Base-by-base conservation (phyloP, 2,797 vertebrate genomes). In the Bryconaethiops microstoma region DNA sequence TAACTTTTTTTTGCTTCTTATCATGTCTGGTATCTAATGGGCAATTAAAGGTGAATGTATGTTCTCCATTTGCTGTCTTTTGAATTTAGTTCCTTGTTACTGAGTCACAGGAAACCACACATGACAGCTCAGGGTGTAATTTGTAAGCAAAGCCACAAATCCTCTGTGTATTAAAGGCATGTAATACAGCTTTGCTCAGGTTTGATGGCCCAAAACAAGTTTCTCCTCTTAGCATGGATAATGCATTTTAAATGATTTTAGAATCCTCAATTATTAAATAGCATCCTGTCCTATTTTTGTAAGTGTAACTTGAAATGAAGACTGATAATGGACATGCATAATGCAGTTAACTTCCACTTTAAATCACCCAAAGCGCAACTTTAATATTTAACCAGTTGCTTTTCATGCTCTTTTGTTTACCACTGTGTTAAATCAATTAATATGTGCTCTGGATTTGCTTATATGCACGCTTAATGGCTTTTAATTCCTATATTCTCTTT, bases 141-240 rank as follows among this genome's bases (percentile, higher is more conserved):
- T 71, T 93, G 93, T 94, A 94, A 93, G 90, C 92, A 92, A 91
- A 93, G 93, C 93, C 57, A 94, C 93, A 92, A 92, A 93, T 92
- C 91, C 92, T 91, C 87, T 91, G 89, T 88, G 91, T 90, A 92
- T 90, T 88, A 88, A 91, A 91, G 29, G 91, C 93, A 92, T 93
- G 91, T 67, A 93, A 94, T 93, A 90, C 90, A 93, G 93, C 94
- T 94, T 95, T 93, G 89, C 92, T 92, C 91, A 93, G 94, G 94
- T 95, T 95, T 94, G 93, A 93, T 93, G 90, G 92, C 90, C 93
- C 93, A 93, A 95, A 93, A 90, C 91, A 93, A 93, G 93, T 93
- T 92, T 92, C 91, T 90, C 91, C 91, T 93, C 93, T 93, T 94
- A 93, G 91, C 91, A 89, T 88, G 91, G 88, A 91, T 92, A 92